A percentile compares a stretch with the other conserved stretches of the same genome.
Conservation (phyloP, 92 coral and sea anemone genomes). For the Paramuricea clavata region DNA sequence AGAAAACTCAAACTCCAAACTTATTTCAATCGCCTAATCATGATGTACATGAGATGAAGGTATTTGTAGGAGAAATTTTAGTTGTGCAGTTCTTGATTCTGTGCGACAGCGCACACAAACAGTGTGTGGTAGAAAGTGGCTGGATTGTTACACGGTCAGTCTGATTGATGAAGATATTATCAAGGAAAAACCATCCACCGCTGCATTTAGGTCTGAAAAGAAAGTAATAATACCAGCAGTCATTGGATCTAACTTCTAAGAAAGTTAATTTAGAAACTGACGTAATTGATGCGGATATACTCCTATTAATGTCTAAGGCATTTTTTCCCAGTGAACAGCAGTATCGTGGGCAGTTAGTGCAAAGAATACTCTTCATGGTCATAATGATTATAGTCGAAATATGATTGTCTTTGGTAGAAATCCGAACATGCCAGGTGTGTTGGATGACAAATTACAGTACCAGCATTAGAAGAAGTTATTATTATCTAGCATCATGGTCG, state of each 20-base stretch:
- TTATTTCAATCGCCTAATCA: constrained; percentile 11
- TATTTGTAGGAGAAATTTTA: constrained; percentile 14
- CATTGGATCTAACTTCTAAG: not conserved
- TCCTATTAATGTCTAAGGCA: not conserved
- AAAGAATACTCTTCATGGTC: constrained; percentile 16
- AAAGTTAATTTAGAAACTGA: constrained; percentile 14
- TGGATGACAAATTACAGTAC: constrained; percentile 8
- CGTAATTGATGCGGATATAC: constrained; percentile 19
- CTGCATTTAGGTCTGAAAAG: constrained; percentile 3
- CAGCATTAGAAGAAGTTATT: constrained; percentile 30
- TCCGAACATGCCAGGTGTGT: constrained; percentile 12
- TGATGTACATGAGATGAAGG: not conserved
- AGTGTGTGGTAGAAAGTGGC: constrained; percentile 31
- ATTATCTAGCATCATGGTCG: constrained; percentile 25
- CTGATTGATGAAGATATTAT: constrained; percentile 7
- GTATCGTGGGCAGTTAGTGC: constrained; percentile 28
- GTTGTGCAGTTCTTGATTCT: constrained; percentile 23
- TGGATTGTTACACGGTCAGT: constrained; percentile 21
- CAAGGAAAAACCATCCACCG: not conserved
- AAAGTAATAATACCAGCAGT: not conserved
- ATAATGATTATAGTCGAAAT: constrained; percentile 21
- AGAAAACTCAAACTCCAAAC: not conserved
- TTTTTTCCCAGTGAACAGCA: not conserved
- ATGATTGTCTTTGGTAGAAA: constrained; percentile 26
- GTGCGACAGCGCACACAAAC: constrained; percentile 12